Evolutionary conservation across 2,888 invertebrate genomes (phyloP).

Genomic region (Drosophila ezoana): DNA sequence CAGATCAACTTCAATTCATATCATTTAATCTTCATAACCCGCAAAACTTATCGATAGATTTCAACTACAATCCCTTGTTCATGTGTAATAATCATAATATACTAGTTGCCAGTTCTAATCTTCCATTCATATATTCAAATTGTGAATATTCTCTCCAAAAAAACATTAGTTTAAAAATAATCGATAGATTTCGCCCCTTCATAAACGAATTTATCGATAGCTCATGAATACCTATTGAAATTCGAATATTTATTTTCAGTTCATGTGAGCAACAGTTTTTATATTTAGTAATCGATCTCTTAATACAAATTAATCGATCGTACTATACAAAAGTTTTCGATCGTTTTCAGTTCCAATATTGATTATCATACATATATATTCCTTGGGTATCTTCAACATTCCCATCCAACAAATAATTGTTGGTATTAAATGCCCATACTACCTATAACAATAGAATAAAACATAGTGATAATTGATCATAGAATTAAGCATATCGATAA

Average conservation of each 20-base stretch:
- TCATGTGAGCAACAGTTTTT: slow-evolving; percentile 65
- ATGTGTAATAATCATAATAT: neutral
- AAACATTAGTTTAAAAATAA: neutral
- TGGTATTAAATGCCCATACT: too few relatives aligned
- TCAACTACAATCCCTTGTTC: neutral
- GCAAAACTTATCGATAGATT: neutral
- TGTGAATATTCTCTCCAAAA: neutral
- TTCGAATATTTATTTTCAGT: slow-evolving; percentile 32
- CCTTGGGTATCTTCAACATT: too few relatives aligned
- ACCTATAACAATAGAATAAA: too few relatives aligned
- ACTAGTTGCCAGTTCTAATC: neutral
- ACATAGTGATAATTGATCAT: too few relatives aligned
- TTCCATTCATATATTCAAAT: neutral
- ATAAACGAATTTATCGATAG: neutral
- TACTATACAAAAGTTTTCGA: too few relatives aligned
- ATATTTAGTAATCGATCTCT: neutral
- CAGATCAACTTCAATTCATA: neutral
- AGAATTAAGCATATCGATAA: too few relatives aligned
- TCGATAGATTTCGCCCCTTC: neutral
- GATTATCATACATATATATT: too few relatives aligned
- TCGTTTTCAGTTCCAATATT: too few relatives aligned
- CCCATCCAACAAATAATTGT: too few relatives aligned
- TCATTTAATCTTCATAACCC: neutral
- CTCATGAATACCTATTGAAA: neutral
- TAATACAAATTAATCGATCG: too few relatives aligned